phyloP scores from a whole-genome alignment of 2,113 vertebrate species.

The Galeopterus variegatus region DNA sequence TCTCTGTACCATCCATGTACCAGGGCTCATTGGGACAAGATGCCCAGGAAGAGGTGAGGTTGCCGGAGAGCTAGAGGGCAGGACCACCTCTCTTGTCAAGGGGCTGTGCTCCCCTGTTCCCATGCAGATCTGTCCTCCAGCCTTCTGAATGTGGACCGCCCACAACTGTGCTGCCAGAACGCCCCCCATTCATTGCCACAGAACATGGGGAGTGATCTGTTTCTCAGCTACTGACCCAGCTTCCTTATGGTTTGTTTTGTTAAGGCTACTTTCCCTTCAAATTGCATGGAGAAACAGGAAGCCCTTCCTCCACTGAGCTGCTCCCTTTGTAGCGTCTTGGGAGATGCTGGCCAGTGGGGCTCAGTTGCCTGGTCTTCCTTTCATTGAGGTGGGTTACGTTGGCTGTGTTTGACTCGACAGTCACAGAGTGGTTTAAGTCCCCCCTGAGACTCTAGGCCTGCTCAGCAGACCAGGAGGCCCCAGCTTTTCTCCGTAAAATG shows the following conservation, averaged over 20 bases:
- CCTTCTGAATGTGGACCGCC: slow-evolving; percentile 61
- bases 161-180: neutral
- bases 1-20: neutral
- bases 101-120: slow-evolving; percentile 30
- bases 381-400: slow-evolving; percentile 79
- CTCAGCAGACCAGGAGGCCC: neutral
- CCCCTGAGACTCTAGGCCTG: slow-evolving; percentile 80
- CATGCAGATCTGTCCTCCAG: slow-evolving; percentile 70
- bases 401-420: slow-evolving; percentile 82
- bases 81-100: neutral
- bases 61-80: neutral
- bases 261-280: slow-evolving; percentile 55
- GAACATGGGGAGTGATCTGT: slow-evolving; percentile 47
- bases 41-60: neutral
- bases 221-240: slow-evolving; percentile 60
- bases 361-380: slow-evolving; percentile 47
- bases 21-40: neutral
- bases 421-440: slow-evolving; percentile 73
- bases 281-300: slow-evolving; percentile 56
- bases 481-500: slow-evolving; percentile 6
- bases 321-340: slow-evolving; percentile 70
- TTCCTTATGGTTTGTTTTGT: slow-evolving; percentile 70
- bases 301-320: slow-evolving; percentile 78
- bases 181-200: slow-evolving; percentile 64
- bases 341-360: slow-evolving; percentile 82